Evolutionary conservation across 1,140 invertebrate species (phyloP), one percentile per base, ranked within the genome.

Genomic region (Lucilia sericata): DNA sequence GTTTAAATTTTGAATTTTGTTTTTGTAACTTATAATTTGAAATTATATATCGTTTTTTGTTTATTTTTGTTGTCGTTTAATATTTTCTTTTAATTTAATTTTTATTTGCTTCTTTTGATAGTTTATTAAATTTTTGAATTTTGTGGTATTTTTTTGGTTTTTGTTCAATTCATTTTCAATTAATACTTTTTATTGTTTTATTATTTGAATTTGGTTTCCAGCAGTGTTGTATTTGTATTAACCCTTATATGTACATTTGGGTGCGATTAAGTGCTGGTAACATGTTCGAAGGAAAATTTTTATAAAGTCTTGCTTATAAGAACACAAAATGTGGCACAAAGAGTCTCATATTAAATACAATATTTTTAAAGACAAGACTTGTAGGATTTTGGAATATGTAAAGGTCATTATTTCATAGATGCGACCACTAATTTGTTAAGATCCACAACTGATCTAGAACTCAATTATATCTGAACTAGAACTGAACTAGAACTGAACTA

Each of bases 1-100:
- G 30, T 75, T 36, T 80, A 84, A 82, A 86, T 88, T 85, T 85
- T 84, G 81, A 85, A 84, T 89, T 86, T 86, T 83, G 84, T 84
- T 74, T n/a, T 65, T 81, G 7, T 36, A 83, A 83, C 74, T 19
- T 30, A 85, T 74, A 78, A 76, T 75, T 70, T 84, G 12, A 70
- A 70, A 70, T 1, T 21, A 21, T 21, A 78, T n/a, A 42, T 2
- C 34, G 42, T 47, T 55, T 19, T 30, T 82, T 55, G 8, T 42
- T 42, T 42, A 42, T 42, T 8, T 42, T 36, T 82, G 13, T 70
- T 82, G 36, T 70, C 70, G 12, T 49, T 81, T 36, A 42, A 30
- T 65, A 25, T 47, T 70, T 42, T n/a, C n/a, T n/a, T n/a, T 65
- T 82, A 82, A 70, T 70, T 70, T 21, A 21, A n/a, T 65, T 80